Percentiles rank a stretch among this genome's conserved stretches.
phyloP scores from a whole-genome alignment of 1,140 invertebrate genomes.

The Aphaenogaster rudis region DNA sequence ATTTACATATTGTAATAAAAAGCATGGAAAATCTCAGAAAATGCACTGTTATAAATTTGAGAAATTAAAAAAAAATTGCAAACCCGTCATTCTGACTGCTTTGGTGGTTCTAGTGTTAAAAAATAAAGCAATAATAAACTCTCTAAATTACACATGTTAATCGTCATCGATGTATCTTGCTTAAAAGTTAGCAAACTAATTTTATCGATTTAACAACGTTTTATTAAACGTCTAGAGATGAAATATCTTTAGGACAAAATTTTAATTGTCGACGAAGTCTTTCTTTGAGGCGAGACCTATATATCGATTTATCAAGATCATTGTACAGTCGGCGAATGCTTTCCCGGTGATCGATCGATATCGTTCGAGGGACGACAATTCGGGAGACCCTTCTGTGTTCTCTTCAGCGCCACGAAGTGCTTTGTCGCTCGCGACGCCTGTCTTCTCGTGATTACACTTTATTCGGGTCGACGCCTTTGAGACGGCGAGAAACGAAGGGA shows the following conservation, averaged over 20 bases:
- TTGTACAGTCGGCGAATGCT: neutral
- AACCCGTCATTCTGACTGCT: too few species aligned
- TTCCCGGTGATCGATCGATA: conserved; percentile 18
- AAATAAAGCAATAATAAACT: too few species aligned
- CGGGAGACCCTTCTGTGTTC: neutral
- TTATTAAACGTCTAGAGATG: neutral
- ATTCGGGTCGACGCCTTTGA: conserved; percentile 40
- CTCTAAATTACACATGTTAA: too few species aligned
- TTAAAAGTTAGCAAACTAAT: neutral
- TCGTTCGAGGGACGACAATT: neutral
- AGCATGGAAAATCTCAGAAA: too few species aligned
- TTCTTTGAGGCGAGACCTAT: neutral
- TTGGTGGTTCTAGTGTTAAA: too few species aligned
- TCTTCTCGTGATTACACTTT: conserved; percentile 26
- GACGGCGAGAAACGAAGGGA: neutral
- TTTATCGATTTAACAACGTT: neutral
- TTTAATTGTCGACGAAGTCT: conserved; percentile 1
- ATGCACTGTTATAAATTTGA: too few species aligned
- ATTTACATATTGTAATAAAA: too few species aligned
- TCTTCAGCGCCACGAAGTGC: conserved; percentile 10
- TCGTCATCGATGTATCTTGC: too few species aligned
- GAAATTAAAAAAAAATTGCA: too few species aligned
- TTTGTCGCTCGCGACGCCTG: neutral
- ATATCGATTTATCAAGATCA: conserved; percentile 42
- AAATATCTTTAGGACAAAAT: neutral